Evolutionary conservation across 2,888 invertebrate genomes (phyloP).

Genomic region (Mayetiola destructor): DNA sequence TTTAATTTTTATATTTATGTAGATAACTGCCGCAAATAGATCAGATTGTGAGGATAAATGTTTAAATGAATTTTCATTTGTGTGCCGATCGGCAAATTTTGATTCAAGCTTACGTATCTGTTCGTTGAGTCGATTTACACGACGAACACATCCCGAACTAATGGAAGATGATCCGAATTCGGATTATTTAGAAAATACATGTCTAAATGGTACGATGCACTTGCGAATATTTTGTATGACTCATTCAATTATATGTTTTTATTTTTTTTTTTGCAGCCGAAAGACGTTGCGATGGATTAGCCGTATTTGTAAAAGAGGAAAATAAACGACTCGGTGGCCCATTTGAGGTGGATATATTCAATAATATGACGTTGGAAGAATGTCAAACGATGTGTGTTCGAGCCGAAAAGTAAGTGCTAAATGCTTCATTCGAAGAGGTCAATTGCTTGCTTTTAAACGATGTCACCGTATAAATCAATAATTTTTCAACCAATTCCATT

Average conservation of each 20-base stretch:
- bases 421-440: constrained; percentile 5
- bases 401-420: constrained; percentile 56
- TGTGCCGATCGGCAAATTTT: constrained; percentile 75
- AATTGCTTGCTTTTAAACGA: no score
- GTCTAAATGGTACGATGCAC: constrained; percentile 57
- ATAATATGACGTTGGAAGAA: constrained; percentile 72
- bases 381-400: constrained; percentile 76
- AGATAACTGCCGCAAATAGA: constrained; percentile 59
- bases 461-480: no score
- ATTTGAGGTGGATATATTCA: constrained; percentile 76
- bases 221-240: not conserved
- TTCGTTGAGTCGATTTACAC: constrained; percentile 64
- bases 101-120: constrained; percentile 65
- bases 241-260: not conserved
- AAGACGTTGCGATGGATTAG: constrained; percentile 69
- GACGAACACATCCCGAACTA: constrained; percentile 72
- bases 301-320: constrained; percentile 80
- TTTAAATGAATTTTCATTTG: constrained; percentile 74
- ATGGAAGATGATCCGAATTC: constrained; percentile 74
- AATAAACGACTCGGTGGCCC: constrained; percentile 76
- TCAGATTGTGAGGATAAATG: constrained; percentile 85
- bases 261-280: constrained; percentile 44
- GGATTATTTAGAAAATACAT: constrained; percentile 83
- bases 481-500: constrained; percentile 4
- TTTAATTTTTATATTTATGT: constrained; percentile 5